Conservation (phyloP, 2,797 vertebrate species). For the Sebastes hubbsi region DNA sequence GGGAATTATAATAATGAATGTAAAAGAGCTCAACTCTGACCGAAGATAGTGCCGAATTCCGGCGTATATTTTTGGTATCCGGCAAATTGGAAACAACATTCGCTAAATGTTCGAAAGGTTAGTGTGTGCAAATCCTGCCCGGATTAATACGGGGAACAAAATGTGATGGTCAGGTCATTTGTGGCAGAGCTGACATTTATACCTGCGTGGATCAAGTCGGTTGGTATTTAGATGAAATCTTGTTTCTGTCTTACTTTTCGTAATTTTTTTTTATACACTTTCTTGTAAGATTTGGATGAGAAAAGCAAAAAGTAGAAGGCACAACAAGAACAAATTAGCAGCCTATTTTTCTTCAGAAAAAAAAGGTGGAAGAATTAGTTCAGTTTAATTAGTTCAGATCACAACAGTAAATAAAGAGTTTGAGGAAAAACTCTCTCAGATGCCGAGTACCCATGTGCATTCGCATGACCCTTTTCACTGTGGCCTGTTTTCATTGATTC, state of each 20-base stretch:
- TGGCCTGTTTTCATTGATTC: conserved; percentile 54
- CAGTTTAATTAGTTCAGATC: conserved; percentile 62
- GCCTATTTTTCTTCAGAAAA: conserved; percentile 2
- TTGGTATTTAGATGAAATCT: conserved; percentile 10
- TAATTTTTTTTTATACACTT: too few relatives aligned
- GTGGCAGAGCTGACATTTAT: conserved; percentile 50
- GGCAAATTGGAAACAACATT: conserved; percentile 57
- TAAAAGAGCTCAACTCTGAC: conserved; percentile 62
- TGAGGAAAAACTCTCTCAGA: conserved; percentile 14
- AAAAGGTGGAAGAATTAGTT: not conserved
- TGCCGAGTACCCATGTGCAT: conserved; percentile 45
- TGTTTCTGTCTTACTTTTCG: not conserved
- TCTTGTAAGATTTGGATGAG: not conserved
- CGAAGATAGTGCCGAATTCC: conserved; percentile 38
- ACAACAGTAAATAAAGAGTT: conserved; percentile 43
- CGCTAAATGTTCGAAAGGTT: conserved; percentile 54
- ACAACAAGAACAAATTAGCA: conserved; percentile 38
- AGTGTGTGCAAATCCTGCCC: conserved; percentile 36
- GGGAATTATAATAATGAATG: conserved; percentile 73
- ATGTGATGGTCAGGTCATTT: conserved; percentile 14
- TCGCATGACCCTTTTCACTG: conserved; percentile 42
- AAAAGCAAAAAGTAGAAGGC: not conserved
- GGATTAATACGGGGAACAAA: conserved; percentile 17
- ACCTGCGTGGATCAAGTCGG: conserved; percentile 9
- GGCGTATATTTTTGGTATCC: conserved; percentile 57